These are phyloP conservation scores for Euphysa ruthae DNA, from an alignment of 30 jellyfish, hydroid and myxozoan genomes.

Conservation along the genomic window DNA sequence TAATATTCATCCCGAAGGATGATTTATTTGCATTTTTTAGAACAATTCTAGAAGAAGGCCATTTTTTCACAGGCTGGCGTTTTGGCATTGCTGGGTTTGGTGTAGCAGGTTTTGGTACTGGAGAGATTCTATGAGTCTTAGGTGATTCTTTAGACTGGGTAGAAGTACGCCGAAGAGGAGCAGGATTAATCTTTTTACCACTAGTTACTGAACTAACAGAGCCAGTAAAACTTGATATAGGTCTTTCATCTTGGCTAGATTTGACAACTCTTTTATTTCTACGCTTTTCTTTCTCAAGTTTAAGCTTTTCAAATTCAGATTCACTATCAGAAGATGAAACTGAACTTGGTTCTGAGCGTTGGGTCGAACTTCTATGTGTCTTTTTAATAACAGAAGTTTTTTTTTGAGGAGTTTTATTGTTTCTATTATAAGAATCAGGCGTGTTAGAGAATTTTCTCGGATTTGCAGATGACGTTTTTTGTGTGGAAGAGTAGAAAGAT, in stretches of 20 bases:
- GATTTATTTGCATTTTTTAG: too few relatives aligned
- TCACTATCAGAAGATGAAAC: conserved; percentile 32
- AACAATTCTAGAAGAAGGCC: background rate
- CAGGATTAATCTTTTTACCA: background rate
- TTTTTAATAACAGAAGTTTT: too few relatives aligned
- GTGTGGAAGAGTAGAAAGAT: background rate
- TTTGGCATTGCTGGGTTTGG: background rate
- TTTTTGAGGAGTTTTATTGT: too few relatives aligned
- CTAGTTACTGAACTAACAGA: background rate
- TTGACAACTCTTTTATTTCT: conserved; percentile 2
- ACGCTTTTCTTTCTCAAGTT: conserved; percentile 15
- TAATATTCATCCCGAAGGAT: too few relatives aligned
- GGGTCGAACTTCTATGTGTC: too few relatives aligned
- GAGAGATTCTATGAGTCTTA: too few relatives aligned
- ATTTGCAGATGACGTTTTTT: too few relatives aligned
- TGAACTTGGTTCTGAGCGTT: too few relatives aligned
- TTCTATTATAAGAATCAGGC: too few relatives aligned
- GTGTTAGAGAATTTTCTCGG: too few relatives aligned
- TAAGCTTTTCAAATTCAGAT: conserved; percentile 15
- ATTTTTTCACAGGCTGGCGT: background rate
- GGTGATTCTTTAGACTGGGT: too few relatives aligned
- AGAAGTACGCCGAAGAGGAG: background rate
- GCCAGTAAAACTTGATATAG: conserved; percentile 8
- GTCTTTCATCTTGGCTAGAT: conserved; percentile 3
- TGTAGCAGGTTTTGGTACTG: too few relatives aligned